Percentiles rank a stretch among this genome's conserved stretches.
Evolutionary conservation across 2,113 vertebrate genomes (phyloP).

Genomic region (Phrynosoma blainvillii): DNA sequence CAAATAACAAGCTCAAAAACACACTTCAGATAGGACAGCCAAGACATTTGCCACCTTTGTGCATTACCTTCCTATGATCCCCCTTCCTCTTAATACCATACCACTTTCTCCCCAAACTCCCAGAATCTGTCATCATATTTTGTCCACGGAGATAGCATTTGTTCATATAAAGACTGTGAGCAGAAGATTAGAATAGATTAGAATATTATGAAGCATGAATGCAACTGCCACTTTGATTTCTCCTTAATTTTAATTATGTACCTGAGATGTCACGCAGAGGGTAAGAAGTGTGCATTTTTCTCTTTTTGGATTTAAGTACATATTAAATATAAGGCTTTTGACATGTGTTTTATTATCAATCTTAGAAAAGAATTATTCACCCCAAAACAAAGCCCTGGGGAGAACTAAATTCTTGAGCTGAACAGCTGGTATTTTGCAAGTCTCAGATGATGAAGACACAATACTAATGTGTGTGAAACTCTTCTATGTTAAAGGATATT

Average conservation of each 20-base stretch:
- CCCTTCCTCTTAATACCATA: background rate
- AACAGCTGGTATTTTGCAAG: slow-evolving; percentile 69
- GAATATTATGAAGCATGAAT: slow-evolving; percentile 18
- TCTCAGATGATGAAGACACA: slow-evolving; percentile 66
- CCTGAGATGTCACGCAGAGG: slow-evolving; percentile 28
- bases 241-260: slow-evolving; percentile 43
- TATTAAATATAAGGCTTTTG: slow-evolving; percentile 63
- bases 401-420: slow-evolving; percentile 62
- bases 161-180: slow-evolving; percentile 2
- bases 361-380: slow-evolving; percentile 51
- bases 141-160: background rate
- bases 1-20: background rate
- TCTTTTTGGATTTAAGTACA: slow-evolving; percentile 66
- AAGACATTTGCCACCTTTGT: background rate
- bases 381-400: background rate
- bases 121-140: background rate
- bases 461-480: slow-evolving; percentile 53
- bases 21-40: background rate
- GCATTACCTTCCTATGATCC: background rate
- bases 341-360: slow-evolving; percentile 66
- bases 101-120: no score
- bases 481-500: slow-evolving; percentile 28
- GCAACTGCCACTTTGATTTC: slow-evolving; percentile 31
- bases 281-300: slow-evolving; percentile 69
- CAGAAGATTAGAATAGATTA: slow-evolving; percentile 1